These are phyloP conservation scores for Apamea sordens DNA, from an alignment of 2,888 invertebrate species.

Conservation along the genomic window DNA sequence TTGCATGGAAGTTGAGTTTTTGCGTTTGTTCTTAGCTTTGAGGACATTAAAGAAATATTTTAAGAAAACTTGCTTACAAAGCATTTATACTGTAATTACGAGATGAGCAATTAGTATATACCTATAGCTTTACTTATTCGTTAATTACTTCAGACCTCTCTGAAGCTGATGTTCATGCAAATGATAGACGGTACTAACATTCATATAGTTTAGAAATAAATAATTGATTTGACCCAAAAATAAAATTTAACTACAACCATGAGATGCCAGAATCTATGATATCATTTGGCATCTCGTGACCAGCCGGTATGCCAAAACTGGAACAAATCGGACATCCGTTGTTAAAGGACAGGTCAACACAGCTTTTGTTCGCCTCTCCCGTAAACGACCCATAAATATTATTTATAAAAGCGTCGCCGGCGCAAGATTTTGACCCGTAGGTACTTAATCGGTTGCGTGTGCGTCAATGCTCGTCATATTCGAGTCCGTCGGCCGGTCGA, in stretches of 20 bases:
- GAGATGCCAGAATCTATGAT: conserved; percentile 4
- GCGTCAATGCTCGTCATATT: conserved; percentile 65
- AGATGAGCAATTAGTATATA: neutral
- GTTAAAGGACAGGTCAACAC: conserved; percentile 18
- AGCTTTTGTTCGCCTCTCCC: conserved; percentile 46
- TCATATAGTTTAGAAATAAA: conserved; percentile 1
- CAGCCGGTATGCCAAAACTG: neutral
- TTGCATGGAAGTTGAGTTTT: neutral
- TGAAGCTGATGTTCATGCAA: neutral
- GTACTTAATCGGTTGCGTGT: conserved; percentile 62
- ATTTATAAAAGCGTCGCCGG: conserved; percentile 60
- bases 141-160: neutral
- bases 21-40: conserved; percentile 23
- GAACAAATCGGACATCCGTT: conserved; percentile 1
- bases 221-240: conserved; percentile 15
- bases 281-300: neutral
- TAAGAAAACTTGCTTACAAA: neutral
- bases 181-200: neutral
- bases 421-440: conserved; percentile 63
- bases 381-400: conserved; percentile 57
- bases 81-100: neutral
- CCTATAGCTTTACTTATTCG: neutral
- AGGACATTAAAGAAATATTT: neutral
- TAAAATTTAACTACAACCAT: conserved; percentile 14
- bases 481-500: conserved; percentile 45